Conservation (phyloP, 2,888 invertebrate genomes). For the Suillia variegata region DNA sequence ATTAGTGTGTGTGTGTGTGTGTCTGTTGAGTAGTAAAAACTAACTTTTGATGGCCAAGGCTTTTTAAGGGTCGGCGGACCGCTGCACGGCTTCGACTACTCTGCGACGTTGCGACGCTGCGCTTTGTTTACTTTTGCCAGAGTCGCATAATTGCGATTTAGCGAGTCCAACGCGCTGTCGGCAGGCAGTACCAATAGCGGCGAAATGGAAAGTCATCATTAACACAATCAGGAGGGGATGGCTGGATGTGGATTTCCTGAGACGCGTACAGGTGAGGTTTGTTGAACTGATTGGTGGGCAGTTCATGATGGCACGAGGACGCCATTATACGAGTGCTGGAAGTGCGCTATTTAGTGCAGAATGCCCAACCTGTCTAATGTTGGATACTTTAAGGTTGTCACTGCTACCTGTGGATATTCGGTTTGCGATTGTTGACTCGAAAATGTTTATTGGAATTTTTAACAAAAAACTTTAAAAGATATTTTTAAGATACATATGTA, state of each 20-base stretch:
- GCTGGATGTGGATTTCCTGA: neutral
- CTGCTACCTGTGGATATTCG: constrained; percentile 11
- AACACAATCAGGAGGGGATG: constrained; percentile 3
- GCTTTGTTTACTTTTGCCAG: constrained; percentile 39
- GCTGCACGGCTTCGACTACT: too few species aligned
- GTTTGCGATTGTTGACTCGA: too few species aligned
- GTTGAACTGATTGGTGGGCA: neutral
- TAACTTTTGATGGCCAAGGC: neutral
- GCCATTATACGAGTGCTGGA: neutral
- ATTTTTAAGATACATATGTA: neutral
- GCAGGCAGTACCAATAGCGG: too few species aligned
- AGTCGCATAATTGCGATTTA: constrained; percentile 13
- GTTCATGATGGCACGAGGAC: neutral
- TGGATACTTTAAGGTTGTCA: neutral
- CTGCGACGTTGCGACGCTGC: constrained; percentile 22
- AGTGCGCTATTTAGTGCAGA: constrained; percentile 18
- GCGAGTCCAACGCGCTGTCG: too few species aligned
- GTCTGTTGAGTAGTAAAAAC: neutral
- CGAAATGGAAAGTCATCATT: constrained; percentile 22
- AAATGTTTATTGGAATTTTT: too few species aligned
- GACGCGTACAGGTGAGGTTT: neutral
- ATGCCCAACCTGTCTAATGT: constrained; percentile 33
- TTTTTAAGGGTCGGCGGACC: neutral
- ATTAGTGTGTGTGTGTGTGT: neutral
- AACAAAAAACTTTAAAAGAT: too few species aligned